These are phyloP conservation scores for mouse (Mus musculus) DNA, from an alignment of 2,113 vertebrate species.

Conservation along the genomic window GRCm39 chr8:7008001-7008500, in stretches of 20 bases:
- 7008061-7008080: neutral
- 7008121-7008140: neutral
- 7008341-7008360: constrained; percentile 63
- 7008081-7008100: neutral
- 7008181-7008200: neutral
- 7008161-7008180: neutral
- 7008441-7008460: constrained; percentile 72
- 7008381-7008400: constrained; percentile 76
- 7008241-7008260: neutral
- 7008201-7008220: neutral
- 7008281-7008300: constrained; percentile 29
- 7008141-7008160: neutral
- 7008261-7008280: constrained; percentile 20
- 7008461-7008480: constrained; percentile 64
- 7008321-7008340: constrained; percentile 57
- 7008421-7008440: constrained; percentile 63
- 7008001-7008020: neutral
- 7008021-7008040: neutral
- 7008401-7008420: constrained; percentile 65
- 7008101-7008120: neutral
- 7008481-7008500: constrained; percentile 36
- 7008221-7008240: neutral
- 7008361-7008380: constrained; percentile 63
- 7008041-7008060: neutral
- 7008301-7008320: constrained; percentile 52